Base-by-base conservation (phyloP, 2,113 vertebrate species). In the Gadus macrocephalus region DNA sequence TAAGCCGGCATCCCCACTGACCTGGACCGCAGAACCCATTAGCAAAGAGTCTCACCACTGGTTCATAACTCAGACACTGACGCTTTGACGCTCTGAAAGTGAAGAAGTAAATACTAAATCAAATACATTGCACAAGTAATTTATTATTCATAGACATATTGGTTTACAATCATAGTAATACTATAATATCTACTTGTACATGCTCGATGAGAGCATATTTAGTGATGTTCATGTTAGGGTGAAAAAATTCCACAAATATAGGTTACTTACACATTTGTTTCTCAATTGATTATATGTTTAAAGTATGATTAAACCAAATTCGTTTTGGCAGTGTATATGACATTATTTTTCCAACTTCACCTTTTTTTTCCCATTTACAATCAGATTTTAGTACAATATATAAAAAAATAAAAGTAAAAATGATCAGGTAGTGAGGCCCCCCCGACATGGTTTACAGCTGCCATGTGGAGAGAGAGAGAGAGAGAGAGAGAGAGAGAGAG, bases 81-180 rank as follows among this genome's bases (percentile, higher is more conserved):
- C 8, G 42, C 8, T 49, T 12, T 49, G 42, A 12, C 42, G 12
- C 42, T 49, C 42, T 7, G 42, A 49, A 49, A 49, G 8, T 9
- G 42, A 14, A 49, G 42, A 2, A 49, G 42, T 12, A 49, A 49
- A 49, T 49, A 49, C 12, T 49, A 49, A 9, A 1, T 64, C 62
- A 67, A 70, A 82, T 78, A 80, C 80, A 83, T 76, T 85, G 79
- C 76, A 83, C 83, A 78, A 86, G 73, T 79, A 78, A 87, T 90
- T 89, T 90, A 88, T 85, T 90, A 76, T 83, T 81, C 72, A 85
- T 82, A 87, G 83, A 85, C 83, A 88, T 89, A 85, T 80, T 76
- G 69, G 70, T 87, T 89, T 88, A 89, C 87, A 89, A 79, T 86
- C 74, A 85, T 69, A 81, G 72, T 87, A 83, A 82, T 81, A 82